Evolutionary conservation across 1,140 invertebrate species (phyloP).

Genomic region (Adelges cooleyi): DNA sequence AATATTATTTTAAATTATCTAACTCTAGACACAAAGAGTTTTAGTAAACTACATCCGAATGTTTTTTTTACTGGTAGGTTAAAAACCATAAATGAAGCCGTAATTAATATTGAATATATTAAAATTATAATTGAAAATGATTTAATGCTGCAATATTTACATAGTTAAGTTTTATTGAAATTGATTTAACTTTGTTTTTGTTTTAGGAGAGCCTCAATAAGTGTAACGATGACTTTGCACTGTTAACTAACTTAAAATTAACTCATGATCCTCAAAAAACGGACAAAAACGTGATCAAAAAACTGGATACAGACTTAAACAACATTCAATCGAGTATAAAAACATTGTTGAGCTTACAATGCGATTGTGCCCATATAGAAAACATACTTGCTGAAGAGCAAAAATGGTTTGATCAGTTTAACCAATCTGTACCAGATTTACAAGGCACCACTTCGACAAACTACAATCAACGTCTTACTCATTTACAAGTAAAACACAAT

Average conservation of each 20-base stretch:
- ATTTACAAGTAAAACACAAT: background rate
- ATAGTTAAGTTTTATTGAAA: too few relatives aligned
- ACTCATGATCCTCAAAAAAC: background rate
- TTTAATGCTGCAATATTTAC: too few relatives aligned
- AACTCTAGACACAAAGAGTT: too few relatives aligned
- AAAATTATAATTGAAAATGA: too few relatives aligned
- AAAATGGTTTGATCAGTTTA: background rate
- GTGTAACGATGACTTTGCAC: background rate
- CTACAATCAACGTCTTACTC: background rate
- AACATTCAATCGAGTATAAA: background rate
- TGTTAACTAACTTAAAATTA: background rate
- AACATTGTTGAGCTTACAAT: background rate
- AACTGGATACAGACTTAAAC: background rate
- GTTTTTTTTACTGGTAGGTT: too few relatives aligned
- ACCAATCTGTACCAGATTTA: background rate
- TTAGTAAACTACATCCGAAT: too few relatives aligned
- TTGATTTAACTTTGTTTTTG: too few relatives aligned
- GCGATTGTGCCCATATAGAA: constrained; percentile 1
- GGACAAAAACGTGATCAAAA: background rate
- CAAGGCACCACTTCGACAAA: background rate
- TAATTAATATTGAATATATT: too few relatives aligned
- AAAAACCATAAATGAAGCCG: too few relatives aligned
- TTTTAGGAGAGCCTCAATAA: background rate
- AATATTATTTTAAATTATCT: too few relatives aligned
- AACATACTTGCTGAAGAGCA: background rate